phyloP scores from a whole-genome alignment of 2,113 vertebrate species.

The Tapirus terrestris region DNA sequence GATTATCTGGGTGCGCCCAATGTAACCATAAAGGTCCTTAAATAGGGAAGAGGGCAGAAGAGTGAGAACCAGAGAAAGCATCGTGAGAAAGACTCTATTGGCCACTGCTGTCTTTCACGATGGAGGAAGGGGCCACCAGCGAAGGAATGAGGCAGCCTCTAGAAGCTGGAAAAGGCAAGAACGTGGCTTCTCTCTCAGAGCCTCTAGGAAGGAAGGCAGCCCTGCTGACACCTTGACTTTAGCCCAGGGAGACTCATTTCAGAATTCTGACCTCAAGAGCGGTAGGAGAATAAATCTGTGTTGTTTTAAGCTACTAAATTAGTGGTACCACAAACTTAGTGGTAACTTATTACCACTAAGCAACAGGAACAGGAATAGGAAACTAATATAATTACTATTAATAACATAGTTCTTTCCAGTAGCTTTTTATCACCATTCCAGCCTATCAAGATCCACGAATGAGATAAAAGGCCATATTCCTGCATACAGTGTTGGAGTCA shows the following conservation, averaged over 20 bases:
- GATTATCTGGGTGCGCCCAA: not conserved
- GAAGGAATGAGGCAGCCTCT: not conserved
- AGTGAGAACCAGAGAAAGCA: not conserved
- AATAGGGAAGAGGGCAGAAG: not conserved
- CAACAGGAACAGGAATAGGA: not conserved
- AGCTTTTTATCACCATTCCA: not conserved
- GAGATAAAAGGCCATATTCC: not conserved
- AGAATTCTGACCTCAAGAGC: not conserved
- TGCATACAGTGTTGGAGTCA: not conserved
- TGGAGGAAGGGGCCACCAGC: not conserved
- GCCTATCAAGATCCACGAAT: not conserved
- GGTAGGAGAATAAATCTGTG: not conserved
- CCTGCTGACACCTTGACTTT: not conserved
- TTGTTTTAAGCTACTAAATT: not conserved
- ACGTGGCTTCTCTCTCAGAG: not conserved
- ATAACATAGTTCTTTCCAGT: not conserved
- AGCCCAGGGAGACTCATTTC: not conserved
- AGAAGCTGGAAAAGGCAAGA: not conserved
- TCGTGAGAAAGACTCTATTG: fast-evolving
- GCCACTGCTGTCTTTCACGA: not conserved
- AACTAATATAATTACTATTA: not conserved
- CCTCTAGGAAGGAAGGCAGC: not conserved
- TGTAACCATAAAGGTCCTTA: not conserved
- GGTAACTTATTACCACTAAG: not conserved
- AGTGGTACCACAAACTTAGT: not conserved